phyloP scores from a whole-genome alignment of 2,888 invertebrate genomes.

The Trichacis sp. region DNA sequence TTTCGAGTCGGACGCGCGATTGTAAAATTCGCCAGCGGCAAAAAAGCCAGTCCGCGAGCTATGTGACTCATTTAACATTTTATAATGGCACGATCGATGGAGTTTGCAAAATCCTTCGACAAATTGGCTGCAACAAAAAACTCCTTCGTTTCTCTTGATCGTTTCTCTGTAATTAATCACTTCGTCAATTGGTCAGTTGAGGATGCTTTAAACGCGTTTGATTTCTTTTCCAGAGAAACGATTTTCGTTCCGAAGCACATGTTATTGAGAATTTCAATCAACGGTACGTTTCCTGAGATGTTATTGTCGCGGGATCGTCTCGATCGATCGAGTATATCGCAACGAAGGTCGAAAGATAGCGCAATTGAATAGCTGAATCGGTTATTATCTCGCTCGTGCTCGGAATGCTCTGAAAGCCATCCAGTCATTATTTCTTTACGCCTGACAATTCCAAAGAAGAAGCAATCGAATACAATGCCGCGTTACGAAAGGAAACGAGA shows the following conservation, averaged over 20 bases:
- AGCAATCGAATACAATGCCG: not conserved
- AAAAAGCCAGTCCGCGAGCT: no score
- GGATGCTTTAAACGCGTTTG: no score
- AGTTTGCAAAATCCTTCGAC: not conserved
- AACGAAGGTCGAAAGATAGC: not conserved
- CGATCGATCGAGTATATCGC: not conserved
- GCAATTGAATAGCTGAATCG: constrained; percentile 7
- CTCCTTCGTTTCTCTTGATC: not conserved
- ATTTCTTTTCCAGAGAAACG: no score
- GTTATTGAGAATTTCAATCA: no score
- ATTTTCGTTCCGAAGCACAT: no score
- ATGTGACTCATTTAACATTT: not conserved
- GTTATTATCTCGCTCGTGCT: not conserved
- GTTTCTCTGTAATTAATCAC: no score
- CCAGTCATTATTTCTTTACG: not conserved
- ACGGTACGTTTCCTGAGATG: not conserved
- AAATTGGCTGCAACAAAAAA: not conserved
- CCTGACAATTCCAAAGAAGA: not conserved
- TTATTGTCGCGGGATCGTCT: not conserved
- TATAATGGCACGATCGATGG: not conserved
- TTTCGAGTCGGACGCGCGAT: not conserved
- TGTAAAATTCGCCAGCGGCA: not conserved
- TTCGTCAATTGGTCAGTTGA: no score
- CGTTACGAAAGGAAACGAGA: not conserved
- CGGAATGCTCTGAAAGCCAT: not conserved